Percentiles rank a stretch among this genome's conserved stretches.
These are phyloP conservation scores for Drosophila guanche DNA, from an alignment of 1,140 invertebrate genomes.

Conservation along the genomic window DNA sequence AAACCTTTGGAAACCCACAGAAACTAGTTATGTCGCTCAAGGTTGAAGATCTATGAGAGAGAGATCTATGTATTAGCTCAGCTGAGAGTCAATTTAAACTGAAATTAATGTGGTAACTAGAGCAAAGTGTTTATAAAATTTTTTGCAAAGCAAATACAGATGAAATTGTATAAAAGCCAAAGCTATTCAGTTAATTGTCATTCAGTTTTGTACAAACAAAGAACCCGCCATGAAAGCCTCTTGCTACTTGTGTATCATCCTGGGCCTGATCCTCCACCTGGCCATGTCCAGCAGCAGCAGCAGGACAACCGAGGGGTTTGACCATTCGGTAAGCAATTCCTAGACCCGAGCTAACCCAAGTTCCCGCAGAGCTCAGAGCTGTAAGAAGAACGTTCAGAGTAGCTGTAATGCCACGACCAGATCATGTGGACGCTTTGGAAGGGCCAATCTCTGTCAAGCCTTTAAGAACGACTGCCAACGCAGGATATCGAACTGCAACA, in stretches of 20 bases:
- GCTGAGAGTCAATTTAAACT: conserved; percentile 6
- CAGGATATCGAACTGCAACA: conserved; percentile 18
- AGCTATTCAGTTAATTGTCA: no score
- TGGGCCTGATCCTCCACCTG: conserved; percentile 17
- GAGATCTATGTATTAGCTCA: conserved; percentile 21
- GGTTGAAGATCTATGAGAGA: conserved; percentile 1
- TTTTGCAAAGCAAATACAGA: conserved; percentile 35
- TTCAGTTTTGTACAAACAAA: neutral
- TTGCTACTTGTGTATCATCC: conserved; percentile 5
- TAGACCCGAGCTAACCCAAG: conserved; percentile 8
- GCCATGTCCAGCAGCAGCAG: neutral
- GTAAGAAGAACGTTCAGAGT: conserved; percentile 2
- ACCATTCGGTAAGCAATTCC: neutral
- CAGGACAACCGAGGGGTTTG: conserved; percentile 14
- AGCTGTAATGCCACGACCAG: conserved; percentile 2
- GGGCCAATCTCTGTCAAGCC: conserved; percentile 44
- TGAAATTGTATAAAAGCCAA: conserved; percentile 30
- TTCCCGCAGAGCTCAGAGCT: conserved; percentile 22
- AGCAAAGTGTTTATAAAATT: conserved; percentile 13
- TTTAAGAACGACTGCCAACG: conserved; percentile 35
- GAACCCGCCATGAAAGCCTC: conserved; percentile 17
- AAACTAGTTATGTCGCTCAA: conserved; percentile 4
- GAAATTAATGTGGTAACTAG: conserved; percentile 7
- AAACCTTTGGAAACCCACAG: conserved; percentile 5
- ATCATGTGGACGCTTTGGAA: conserved; percentile 27